Evolutionary conservation across 2,797 vertebrate species (phyloP).

Genomic region (Epinephelus malabaricus): DNA sequence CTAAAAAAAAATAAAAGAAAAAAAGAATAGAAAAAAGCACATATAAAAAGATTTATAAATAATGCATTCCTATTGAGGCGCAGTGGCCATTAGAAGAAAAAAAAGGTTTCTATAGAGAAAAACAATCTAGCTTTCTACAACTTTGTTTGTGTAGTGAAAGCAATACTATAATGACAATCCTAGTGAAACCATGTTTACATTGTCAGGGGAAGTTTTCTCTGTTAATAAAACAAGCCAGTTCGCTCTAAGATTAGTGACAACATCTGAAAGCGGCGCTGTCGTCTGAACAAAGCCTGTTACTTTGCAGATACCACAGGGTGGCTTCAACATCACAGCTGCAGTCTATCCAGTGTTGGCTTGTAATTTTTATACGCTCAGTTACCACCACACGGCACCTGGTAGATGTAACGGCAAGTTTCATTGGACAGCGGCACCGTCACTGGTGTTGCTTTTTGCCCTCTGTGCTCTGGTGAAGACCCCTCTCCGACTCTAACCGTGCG

Average conservation of each 20-base stretch:
- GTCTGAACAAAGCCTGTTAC: conserved; percentile 44
- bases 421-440: conserved; percentile 42
- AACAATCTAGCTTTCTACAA: conserved; percentile 90
- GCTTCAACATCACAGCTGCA: conserved; percentile 38
- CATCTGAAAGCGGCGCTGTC: conserved; percentile 52
- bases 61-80: conserved; percentile 84
- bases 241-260: conserved; percentile 39
- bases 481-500: conserved; percentile 35
- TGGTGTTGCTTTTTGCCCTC: conserved; percentile 42
- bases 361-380: conserved; percentile 23
- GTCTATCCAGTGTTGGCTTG: conserved; percentile 13
- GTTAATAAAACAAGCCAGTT: conserved; percentile 72
- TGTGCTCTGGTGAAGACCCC: conserved; percentile 47
- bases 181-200: conserved; percentile 90
- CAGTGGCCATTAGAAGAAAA: conserved; percentile 75
- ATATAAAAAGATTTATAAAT: conserved; percentile 84
- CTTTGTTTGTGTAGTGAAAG: conserved; percentile 87
- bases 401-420: not conserved
- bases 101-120: conserved; percentile 80
- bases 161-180: conserved; percentile 90
- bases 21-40: conserved; percentile 79
- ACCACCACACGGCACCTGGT: conserved; percentile 25
- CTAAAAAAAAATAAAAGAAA: conserved; percentile 36
- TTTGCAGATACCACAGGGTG: conserved; percentile 30
- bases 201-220: conserved; percentile 78